phyloP scores from a whole-genome alignment of 2,888 invertebrate genomes.

The Vanessa cardui region DNA sequence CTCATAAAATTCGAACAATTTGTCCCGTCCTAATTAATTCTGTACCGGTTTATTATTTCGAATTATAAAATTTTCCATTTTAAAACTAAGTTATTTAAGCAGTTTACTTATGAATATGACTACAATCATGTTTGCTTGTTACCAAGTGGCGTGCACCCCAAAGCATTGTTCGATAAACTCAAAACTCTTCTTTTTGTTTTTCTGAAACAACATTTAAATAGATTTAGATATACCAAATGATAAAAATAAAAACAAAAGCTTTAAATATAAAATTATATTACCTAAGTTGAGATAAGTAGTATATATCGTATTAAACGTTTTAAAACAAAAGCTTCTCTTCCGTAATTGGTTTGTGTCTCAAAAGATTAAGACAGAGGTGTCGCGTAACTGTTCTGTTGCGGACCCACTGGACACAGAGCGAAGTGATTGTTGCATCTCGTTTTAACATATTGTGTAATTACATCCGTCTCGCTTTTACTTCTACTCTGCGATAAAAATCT shows the following conservation, averaged over 20 bases:
- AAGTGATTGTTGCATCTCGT: constrained; percentile 4
- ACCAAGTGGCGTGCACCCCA: too few relatives aligned
- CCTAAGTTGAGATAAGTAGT: too few relatives aligned
- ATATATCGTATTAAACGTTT: background rate
- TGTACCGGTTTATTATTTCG: constrained; percentile 49
- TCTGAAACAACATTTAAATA: background rate
- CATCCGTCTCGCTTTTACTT: constrained; percentile 6
- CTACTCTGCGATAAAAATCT: constrained; percentile 5
- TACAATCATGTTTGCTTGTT: background rate
- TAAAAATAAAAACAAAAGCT: too few relatives aligned
- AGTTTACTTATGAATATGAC: background rate
- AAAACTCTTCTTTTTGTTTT: too few relatives aligned
- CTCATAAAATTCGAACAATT: constrained; percentile 61
- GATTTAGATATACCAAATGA: too few relatives aligned
- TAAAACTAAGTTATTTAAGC: background rate
- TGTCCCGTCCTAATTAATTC: constrained; percentile 64
- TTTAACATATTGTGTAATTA: background rate
- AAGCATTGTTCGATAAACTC: too few relatives aligned
- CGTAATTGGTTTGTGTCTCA: constrained; percentile 1
- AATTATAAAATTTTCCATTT: constrained; percentile 18
- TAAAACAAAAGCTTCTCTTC: background rate
- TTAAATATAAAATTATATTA: background rate
- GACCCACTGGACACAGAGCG: background rate
- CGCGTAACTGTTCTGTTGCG: background rate
- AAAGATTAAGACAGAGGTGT: constrained; percentile 3